Evolutionary conservation across 2,888 invertebrate species (phyloP), one percentile per base, ranked within the genome.

Genomic region (Ornithoptera priamus): DNA sequence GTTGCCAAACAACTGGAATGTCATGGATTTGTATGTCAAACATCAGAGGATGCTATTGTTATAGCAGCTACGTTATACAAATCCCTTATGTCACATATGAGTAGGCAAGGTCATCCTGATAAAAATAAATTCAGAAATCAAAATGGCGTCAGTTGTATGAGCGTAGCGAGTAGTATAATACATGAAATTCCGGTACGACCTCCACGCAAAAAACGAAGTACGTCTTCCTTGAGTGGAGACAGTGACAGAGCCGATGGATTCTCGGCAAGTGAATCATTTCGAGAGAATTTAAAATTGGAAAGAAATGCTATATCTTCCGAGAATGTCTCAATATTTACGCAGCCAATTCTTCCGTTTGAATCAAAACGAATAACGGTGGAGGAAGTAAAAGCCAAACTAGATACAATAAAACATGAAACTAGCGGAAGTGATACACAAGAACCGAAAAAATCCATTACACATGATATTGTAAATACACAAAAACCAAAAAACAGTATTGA

Each of bases 11-110:
- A 96, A 77, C 89, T 97, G 73, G 97, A 97, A 91, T 98, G 97
- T 87, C 98, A 98, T 92, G 97, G 96, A 62, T 98, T 97, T 88
- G 96, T 97, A 77, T 98, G 97, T 87, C 96, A 96, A 86, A 96
- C 96, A 79, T 96, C 97, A 50, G 97, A 97, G 89, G 97, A 98
- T 87, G 97, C 98, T 73, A 96, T 98, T 57, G 97, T 97, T 0
- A 97, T 98, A 78, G 98, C 98, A 18, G 97, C 97, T 62, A 97
- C 97, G 73, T 93, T 98, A 76, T 98, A 98, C 89, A 96, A 97
- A 88, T 97, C 97, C 53, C 93, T 98, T 69, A 96, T 97, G 93
- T 95, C 96, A 72, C 96, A 96, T 81, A 96, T 96, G 93, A 95
- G 95, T 84, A 93, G 94, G 71, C 92, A 92, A 75, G 90, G 90